Evolutionary conservation across 1,140 invertebrate species (phyloP), one percentile per base, ranked within the genome.

Genomic region (Glomeris maerens): DNA sequence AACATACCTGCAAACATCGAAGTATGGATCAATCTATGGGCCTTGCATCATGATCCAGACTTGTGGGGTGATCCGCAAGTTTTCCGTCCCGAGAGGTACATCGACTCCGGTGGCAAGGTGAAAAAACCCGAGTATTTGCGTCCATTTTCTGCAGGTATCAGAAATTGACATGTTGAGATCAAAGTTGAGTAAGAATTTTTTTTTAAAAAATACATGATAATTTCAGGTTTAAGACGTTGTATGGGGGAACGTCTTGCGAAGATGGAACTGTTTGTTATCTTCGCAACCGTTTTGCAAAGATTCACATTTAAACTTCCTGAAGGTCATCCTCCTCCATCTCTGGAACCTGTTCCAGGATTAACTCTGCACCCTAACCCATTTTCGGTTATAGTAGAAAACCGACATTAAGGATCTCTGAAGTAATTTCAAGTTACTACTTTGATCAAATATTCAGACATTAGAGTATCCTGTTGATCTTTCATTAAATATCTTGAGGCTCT

Each of bases 211-310:
- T 36, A 17, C 17, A 36, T 36, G 31, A 36, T 36, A 36, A 36
- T 36, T 36, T 17, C 52, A 70, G 73, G 88, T 0, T 69, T 84
- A 14, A 74, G 90, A 17, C 89, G 89, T 79, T 95, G 91, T 61
- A 68, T 94, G 5, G 91, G 91, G 2, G 87, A 95, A 59, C 78
- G 83, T 0, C 65, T 95, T 46, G 89, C 90, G 0, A 72, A 81
- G n/a, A 88, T 88, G 79, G 89, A 95, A 64, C 69, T 94, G 39
- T 94, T 92, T 66, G 73, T 92, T 28, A 91, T 13, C 17, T 36
- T 36, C 17, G 17, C 31, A 13, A 13, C 10, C 17, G 10, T 36
- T 10, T 13, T 36, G 31, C 31, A 36, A 36, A 36, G 17, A 10
- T 36, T 36, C 17, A 13, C 31, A 13, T 36, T 36, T 36, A 13